Evolutionary conservation across 2,888 invertebrate genomes (phyloP).

Genomic region (Nephrotoma appendiculata): DNA sequence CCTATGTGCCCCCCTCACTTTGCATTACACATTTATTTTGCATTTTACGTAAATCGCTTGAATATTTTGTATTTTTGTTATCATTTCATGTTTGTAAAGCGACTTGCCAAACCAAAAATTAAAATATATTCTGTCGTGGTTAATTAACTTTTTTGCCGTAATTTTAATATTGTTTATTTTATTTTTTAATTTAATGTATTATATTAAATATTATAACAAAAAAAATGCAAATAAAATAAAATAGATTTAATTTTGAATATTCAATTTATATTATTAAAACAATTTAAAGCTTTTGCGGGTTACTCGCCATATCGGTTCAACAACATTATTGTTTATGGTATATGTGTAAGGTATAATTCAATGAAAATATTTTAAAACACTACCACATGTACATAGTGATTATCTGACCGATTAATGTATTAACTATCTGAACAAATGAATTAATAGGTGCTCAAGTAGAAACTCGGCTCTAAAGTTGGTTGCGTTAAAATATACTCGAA

Average conservation of each 20-base stretch:
- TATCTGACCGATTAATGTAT: background rate
- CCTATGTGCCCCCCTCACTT: no score
- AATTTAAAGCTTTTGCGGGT: background rate
- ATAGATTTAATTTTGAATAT: background rate
- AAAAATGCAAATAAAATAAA: background rate
- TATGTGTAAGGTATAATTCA: background rate
- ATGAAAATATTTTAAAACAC: background rate
- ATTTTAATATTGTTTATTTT: background rate
- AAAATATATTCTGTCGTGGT: background rate
- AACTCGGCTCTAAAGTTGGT: no score
- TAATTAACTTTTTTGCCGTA: background rate
- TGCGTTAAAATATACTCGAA: no score
- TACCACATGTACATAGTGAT: background rate
- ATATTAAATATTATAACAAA: background rate
- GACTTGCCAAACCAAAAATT: background rate
- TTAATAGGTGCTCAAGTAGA: background rate
- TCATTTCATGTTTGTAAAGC: background rate
- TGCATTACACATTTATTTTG: no score
- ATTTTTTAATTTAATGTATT: background rate
- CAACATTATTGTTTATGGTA: background rate
- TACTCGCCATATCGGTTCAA: background rate
- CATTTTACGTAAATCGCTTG: no score
- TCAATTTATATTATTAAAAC: background rate
- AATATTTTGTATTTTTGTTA: no score
- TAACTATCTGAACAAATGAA: background rate